Evolutionary conservation across 2,797 vertebrate species (phyloP).

Genomic region (Zalophus californianus): DNA sequence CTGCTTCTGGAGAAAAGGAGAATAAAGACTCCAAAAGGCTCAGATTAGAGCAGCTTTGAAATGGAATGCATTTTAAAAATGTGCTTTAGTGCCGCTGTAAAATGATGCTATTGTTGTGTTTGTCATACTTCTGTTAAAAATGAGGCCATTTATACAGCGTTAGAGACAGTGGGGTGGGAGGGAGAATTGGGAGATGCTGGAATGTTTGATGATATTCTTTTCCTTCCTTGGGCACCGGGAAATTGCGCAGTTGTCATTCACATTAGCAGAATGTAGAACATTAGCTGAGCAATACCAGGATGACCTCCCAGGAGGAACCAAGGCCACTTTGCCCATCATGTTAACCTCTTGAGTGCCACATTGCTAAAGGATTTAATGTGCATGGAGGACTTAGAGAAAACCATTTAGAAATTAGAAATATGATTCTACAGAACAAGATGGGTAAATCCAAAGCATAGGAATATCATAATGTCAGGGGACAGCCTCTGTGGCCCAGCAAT

Average conservation of each 20-base stretch:
- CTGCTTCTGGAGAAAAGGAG: constrained; percentile 63
- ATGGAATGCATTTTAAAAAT: constrained; percentile 71
- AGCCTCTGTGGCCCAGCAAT: background rate
- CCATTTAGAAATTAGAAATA: background rate
- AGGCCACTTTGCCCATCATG: background rate
- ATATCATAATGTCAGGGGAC: background rate
- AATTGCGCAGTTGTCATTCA: constrained; percentile 46
- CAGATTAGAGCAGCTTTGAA: constrained; percentile 66
- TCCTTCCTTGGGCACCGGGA: constrained; percentile 43
- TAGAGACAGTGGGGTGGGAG: constrained; percentile 6
- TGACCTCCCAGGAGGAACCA: background rate
- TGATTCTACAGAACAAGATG: background rate
- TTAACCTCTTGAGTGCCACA: constrained; percentile 4
- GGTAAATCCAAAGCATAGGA: background rate
- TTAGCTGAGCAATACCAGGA: constrained; percentile 26
- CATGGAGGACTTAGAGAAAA: background rate
- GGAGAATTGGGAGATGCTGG: constrained; percentile 27
- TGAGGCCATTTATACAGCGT: constrained; percentile 50
- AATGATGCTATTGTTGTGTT: constrained; percentile 67
- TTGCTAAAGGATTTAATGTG: background rate
- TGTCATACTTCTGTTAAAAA: constrained; percentile 72
- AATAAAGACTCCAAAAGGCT: constrained; percentile 55
- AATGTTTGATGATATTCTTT: constrained; percentile 52
- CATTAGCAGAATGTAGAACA: constrained; percentile 54
- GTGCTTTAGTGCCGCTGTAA: constrained; percentile 62